phyloP scores from a whole-genome alignment of 1,140 invertebrate genomes.

The Neodiprion pinetum region DNA sequence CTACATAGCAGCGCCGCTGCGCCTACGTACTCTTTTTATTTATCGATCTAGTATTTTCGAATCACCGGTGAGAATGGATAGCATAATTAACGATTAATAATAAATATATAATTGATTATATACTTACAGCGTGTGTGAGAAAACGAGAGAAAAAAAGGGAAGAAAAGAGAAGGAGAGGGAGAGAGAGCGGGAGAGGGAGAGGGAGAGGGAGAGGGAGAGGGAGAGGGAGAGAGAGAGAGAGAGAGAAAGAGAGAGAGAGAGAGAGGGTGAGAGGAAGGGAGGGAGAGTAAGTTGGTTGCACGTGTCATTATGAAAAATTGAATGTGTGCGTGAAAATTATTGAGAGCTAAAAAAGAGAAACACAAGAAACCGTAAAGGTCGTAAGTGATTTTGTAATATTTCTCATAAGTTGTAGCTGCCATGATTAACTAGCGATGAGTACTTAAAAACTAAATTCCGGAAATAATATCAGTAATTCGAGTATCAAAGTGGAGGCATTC shows the following conservation, averaged over 20 bases:
- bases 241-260: neutral
- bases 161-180: neutral
- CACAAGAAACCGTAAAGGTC: slow-evolving; percentile 35
- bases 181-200: neutral
- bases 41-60: no score
- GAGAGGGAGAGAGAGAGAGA: neutral
- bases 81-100: no score
- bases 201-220: no score
- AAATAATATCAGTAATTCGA: slow-evolving; percentile 41
- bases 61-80: no score
- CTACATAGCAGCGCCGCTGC: no score
- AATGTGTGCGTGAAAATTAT: slow-evolving; percentile 29
- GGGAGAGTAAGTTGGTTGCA: no score
- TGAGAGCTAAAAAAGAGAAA: slow-evolving; percentile 16
- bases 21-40: no score
- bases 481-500: slow-evolving; percentile 39
- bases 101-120: no score
- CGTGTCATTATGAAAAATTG: neutral
- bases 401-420: slow-evolving; percentile 61
- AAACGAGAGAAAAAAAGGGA: neutral
- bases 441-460: slow-evolving; percentile 34
- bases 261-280: neutral
- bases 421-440: slow-evolving; percentile 43
- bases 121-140: no score
- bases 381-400: slow-evolving; percentile 61